Evolutionary conservation across 2,888 invertebrate species (phyloP), one percentile per base, ranked within the genome.

Genomic region (Shargacucullia verbasci): DNA sequence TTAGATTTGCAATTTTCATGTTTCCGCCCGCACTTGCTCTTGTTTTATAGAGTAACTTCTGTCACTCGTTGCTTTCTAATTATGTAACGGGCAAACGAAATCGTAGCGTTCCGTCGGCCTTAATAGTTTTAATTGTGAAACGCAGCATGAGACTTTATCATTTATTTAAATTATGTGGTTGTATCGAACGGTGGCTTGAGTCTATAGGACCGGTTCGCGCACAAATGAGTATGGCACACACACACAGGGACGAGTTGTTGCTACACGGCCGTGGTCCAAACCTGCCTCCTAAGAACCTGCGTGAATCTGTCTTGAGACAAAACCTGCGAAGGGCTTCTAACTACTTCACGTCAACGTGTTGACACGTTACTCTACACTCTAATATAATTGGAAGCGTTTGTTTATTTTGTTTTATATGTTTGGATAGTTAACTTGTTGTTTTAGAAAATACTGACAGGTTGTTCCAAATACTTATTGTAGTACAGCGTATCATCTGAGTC

Each of bases 71-170:
- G 76, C 83, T 86, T 85, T 86, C 82, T 87, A 84, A 84, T 87
- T 82, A 85, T 63, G 84, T 84, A 86, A 87, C 86, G 83, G 88
- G 85, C 78, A 79, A 84, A 82, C 78, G 80, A 84, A 86, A 83
- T 84, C 78, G 73, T 82, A 81, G 79, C 78, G 78, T 81, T 78
- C 78, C 78, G 69, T 73, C 81, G 74, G 78, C 75, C 79, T 85
- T 84, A 88, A 88, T 85, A 88, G 87, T 89, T 88, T 88, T 87
- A 89, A 87, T 90, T 89, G 88, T 88, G 84, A 87, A 88, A 87
- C 86, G 70, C 83, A 84, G 83, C 80, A 80, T 80, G 85, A 84
- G 82, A 80, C 83, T 88, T 86, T 84, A 86, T 86, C 86, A 87
- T 85, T 87, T 89, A 89, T 88, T 88, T 85, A 89, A 89, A 89